A percentile compares a stretch with the other conserved stretches of the same genome.
Evolutionary conservation across 2,113 vertebrate species (phyloP).

Genomic region (Urocitellus parryii): DNA sequence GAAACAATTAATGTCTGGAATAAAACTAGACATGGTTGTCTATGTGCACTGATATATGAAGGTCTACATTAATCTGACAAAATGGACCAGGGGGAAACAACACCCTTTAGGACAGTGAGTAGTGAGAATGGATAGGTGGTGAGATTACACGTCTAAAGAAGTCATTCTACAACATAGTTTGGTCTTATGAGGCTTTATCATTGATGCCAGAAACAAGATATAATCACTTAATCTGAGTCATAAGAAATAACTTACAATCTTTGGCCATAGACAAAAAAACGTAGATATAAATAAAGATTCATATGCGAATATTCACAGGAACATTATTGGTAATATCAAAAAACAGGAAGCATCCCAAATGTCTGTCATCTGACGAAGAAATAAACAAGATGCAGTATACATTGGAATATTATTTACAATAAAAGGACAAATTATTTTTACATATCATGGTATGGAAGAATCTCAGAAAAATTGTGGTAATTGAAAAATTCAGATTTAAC

Average conservation of each 20-base stretch:
- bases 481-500: not conserved
- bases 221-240: not conserved
- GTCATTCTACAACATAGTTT: not conserved
- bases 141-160: not conserved
- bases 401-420: not conserved
- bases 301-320: not conserved
- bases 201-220: not conserved
- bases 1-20: not conserved
- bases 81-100: not conserved
- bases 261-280: not conserved
- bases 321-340: not conserved
- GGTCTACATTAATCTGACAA: not conserved
- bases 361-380: not conserved
- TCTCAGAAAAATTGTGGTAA: not conserved
- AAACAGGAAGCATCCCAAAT: not conserved
- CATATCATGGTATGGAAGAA: not conserved
- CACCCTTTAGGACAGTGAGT: not conserved
- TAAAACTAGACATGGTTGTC: not conserved
- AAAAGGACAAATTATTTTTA: not conserved
- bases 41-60: not conserved
- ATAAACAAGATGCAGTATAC: not conserved
- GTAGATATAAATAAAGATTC: not conserved
- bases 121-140: not conserved
- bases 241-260: not conserved
- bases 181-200: not conserved